These are phyloP conservation scores for Emydoidea blandingii DNA, from an alignment of 2,797 vertebrate species.

Conservation along the genomic window DNA sequence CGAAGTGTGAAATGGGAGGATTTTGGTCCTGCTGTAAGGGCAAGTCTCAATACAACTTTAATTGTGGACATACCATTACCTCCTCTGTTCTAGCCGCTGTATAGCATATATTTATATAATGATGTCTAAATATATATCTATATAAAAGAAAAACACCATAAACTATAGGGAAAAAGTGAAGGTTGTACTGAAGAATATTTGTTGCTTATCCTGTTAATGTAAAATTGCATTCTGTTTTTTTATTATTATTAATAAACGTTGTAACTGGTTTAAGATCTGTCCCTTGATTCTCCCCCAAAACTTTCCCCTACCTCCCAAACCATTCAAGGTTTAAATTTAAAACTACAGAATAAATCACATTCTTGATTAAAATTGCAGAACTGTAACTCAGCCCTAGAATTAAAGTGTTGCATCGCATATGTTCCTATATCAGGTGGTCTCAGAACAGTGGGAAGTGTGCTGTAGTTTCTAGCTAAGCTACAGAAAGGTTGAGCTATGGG, in stretches of 20 bases:
- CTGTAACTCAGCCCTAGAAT: not conserved
- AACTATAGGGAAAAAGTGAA: conserved; percentile 2
- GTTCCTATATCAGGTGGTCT: not conserved
- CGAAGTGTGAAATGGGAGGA: not conserved
- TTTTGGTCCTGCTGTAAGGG: not conserved
- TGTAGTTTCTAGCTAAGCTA: not conserved
- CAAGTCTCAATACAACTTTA: not conserved
- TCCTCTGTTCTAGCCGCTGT: conserved; percentile 14
- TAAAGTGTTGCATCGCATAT: fast-evolving
- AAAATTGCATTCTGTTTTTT: not conserved
- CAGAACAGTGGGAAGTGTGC: not conserved
- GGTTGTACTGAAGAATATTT: not conserved
- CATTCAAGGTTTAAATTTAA: not conserved
- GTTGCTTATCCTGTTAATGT: not conserved
- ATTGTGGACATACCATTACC: not conserved
- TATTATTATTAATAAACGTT: not conserved
- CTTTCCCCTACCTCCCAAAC: not conserved
- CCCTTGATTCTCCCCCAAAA: not conserved
- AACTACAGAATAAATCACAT: not conserved
- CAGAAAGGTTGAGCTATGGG: not conserved
- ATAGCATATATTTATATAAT: not conserved
- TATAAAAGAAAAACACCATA: not conserved
- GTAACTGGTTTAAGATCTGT: not conserved
- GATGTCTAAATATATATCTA: not conserved
- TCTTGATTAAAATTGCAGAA: not conserved